A percentile compares a stretch with the other conserved stretches of the same genome.
phyloP scores from a whole-genome alignment of 2,888 invertebrate species.

The Cerceris rybyensis region DNA sequence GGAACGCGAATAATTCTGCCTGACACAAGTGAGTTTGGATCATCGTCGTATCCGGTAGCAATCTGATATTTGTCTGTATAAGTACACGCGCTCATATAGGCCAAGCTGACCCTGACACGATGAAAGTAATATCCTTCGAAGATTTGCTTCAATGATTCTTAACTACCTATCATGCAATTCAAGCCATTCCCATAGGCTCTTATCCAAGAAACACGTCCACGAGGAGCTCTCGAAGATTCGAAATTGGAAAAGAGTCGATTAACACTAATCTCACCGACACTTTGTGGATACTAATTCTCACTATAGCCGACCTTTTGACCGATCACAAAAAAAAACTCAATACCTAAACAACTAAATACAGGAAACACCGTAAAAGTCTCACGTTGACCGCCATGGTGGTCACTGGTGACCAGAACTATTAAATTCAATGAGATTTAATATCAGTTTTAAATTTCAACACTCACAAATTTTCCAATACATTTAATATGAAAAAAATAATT shows the following conservation, averaged over 20 bases:
- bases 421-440: too few species aligned
- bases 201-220: neutral
- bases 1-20: conserved; percentile 31
- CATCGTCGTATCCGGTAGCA: conserved; percentile 54
- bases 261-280: too few species aligned
- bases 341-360: too few species aligned
- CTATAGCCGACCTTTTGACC: too few species aligned
- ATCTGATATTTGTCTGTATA: conserved; percentile 48
- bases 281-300: too few species aligned
- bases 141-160: conserved; percentile 42
- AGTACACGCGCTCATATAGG: conserved; percentile 24
- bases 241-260: neutral
- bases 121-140: conserved; percentile 36
- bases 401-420: too few species aligned
- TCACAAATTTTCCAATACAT: too few species aligned
- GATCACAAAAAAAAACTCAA: too few species aligned
- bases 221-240: neutral
- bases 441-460: too few species aligned
- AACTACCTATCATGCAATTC: conserved; percentile 13
- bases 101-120: conserved; percentile 52
- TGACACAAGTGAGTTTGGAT: conserved; percentile 35
- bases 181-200: conserved; percentile 26
- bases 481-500: too few species aligned
- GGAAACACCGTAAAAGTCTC: too few species aligned
- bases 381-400: too few species aligned